These are phyloP conservation scores for Lagopus leucura DNA, from an alignment of 2,113 vertebrate genomes.

Conservation along the genomic window DNA sequence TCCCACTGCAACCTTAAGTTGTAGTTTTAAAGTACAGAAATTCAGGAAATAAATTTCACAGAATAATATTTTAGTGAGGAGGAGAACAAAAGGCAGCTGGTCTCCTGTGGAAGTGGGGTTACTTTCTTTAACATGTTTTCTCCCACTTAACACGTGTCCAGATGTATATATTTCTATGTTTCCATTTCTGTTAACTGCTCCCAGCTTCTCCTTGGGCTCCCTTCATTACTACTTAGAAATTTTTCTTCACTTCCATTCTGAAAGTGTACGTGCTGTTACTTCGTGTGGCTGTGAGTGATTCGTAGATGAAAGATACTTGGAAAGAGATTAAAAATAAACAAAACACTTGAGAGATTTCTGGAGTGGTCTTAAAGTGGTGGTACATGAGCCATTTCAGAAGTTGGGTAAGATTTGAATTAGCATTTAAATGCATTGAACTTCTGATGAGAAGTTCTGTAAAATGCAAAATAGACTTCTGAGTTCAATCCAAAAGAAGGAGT, in stretches of 20 bases:
- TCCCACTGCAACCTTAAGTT: not conserved
- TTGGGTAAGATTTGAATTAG: not conserved
- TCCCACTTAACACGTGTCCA: not conserved
- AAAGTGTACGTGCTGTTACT: not conserved
- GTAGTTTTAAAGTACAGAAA: not conserved
- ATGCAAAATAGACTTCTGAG: not conserved
- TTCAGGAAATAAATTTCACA: not conserved
- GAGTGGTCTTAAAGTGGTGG: not conserved
- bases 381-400: not conserved
- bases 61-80: not conserved
- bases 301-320: not conserved
- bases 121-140: not conserved
- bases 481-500: not conserved
- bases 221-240: not conserved
- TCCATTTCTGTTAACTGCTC: not conserved
- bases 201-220: accelerated
- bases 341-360: not conserved
- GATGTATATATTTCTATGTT: accelerated
- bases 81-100: accelerated
- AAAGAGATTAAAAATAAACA: slow-evolving; percentile 1
- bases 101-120: not conserved
- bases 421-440: not conserved
- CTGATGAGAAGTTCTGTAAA: not conserved
- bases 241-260: not conserved
- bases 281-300: not conserved